Evolutionary conservation across 2,113 vertebrate species (phyloP).

Genomic region (Oceanodroma tethys): DNA sequence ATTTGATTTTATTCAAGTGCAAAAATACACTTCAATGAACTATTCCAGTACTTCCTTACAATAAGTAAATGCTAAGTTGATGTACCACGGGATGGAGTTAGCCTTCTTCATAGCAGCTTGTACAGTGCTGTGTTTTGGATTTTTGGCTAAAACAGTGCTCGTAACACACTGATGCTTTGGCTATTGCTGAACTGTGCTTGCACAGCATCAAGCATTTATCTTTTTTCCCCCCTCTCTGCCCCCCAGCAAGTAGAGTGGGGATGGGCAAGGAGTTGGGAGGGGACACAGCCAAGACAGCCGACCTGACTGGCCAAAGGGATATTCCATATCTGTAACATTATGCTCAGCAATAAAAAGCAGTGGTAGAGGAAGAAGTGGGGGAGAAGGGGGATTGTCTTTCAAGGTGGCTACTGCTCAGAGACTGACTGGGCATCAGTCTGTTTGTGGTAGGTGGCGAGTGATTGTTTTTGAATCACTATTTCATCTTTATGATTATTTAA

Average conservation of each 20-base stretch:
- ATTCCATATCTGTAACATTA: background rate
- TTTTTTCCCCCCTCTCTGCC: accelerated
- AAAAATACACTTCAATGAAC: background rate
- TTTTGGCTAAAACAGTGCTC: background rate
- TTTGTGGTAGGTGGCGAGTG: background rate
- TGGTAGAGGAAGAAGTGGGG: background rate
- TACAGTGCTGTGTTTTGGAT: background rate
- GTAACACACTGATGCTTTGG: background rate
- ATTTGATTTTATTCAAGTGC: background rate
- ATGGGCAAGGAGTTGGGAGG: background rate
- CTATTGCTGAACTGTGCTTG: background rate
- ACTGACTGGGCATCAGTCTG: background rate
- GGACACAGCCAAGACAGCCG: background rate
- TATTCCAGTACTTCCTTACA: background rate
- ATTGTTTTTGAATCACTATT: background rate
- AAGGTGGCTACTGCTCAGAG: background rate
- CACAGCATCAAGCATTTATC: background rate
- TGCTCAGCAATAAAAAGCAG: background rate
- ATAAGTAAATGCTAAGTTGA: background rate
- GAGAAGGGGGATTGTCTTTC: background rate
- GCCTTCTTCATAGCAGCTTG: background rate
- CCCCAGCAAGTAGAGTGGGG: background rate
- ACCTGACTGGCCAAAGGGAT: background rate
- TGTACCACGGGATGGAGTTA: background rate
- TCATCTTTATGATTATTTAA: background rate